Conservation (phyloP, 2,797 vertebrate species). For the Pitangus sulphuratus region DNA sequence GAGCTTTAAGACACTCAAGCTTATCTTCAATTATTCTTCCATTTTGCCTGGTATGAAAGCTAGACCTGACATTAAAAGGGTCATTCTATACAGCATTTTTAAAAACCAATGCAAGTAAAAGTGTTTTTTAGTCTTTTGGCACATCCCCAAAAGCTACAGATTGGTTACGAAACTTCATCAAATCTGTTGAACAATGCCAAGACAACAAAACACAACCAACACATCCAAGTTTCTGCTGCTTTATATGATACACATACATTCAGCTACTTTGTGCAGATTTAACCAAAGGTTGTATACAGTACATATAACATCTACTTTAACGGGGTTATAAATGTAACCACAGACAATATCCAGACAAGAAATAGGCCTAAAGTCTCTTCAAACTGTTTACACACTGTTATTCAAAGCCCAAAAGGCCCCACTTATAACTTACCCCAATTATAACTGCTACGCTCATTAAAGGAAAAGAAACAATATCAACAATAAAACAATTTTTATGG, state of each 20-base stretch:
- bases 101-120: background rate
- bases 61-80: background rate
- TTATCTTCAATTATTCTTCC: background rate
- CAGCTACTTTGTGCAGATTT: background rate
- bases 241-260: background rate
- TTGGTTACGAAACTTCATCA: background rate
- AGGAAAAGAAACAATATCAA: background rate
- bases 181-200: background rate
- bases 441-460: background rate
- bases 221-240: background rate
- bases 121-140: background rate
- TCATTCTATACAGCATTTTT: background rate
- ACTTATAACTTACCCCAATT: background rate
- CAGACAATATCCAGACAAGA: background rate
- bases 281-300: background rate
- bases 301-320: background rate
- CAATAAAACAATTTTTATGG: background rate
- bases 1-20: background rate
- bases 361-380: background rate
- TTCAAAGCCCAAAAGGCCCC: background rate
- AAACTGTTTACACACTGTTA: background rate
- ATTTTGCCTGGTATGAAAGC: background rate
- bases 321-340: background rate
- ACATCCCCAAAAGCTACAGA: background rate
- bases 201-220: background rate